Evolutionary conservation across 2,797 vertebrate genomes (phyloP), one percentile per base, ranked within the genome.

Genomic region (Protosalanx chinensis): DNA sequence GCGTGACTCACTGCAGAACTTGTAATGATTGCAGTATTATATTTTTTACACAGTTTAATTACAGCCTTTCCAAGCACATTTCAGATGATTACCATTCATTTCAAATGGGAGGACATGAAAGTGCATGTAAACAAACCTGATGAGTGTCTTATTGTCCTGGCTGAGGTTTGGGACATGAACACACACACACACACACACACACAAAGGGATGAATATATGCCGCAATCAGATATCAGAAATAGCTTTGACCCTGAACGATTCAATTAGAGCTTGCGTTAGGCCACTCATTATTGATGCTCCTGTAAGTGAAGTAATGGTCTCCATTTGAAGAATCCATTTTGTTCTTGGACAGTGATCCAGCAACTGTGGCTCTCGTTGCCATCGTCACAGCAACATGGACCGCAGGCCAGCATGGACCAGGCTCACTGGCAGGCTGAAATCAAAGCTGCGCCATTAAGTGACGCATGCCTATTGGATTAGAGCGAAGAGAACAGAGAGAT

Each of bases 31-130:
- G 77, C 74, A 75, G 71, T 67, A 60, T 79, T 82, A 71, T 72
- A 81, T 86, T 86, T 85, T 74, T 69, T n/a, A 85, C 74, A 79
- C 76, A 71, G 74, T 76, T 82, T 86, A 90, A 91, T 88, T 87
- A 85, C 73, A 74, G 49, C 67, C 66, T 77, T 76, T 74, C 80
- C 78, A 79, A 76, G 56, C 71, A 79, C 74, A 57, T 68, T 61
- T 71, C 75, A 85, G 78, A 90, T 82, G 74, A 86, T 88, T 78
- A 74, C 81, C 70, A 78, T 76, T 81, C 10, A 85, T 83, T 82
- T 74, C 63, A 81, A 79, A 72, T 66, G 67, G 49, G 58, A 58
- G 67, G 69, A 65, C 32, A 23, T 2, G 7, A 63, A 67, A 53
- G 65, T 51, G 79, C 51, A 64, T 51, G 49, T 41, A 79, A 75